Evolutionary conservation across 2,888 invertebrate species (phyloP), one percentile per base, ranked within the genome.

Genomic region (Pecten maximus): DNA sequence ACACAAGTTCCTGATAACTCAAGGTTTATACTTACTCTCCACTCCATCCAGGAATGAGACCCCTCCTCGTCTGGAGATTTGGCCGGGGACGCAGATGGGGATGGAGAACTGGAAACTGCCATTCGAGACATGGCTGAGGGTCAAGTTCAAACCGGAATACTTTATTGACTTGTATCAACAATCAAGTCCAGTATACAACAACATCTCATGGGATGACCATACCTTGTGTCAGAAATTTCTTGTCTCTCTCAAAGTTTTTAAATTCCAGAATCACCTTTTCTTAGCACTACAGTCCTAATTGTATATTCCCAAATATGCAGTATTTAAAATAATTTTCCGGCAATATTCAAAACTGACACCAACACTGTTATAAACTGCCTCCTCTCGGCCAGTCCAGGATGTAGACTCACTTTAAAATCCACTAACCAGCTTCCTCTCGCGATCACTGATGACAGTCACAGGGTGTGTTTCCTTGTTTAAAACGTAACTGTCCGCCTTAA

Each of bases 31-130:
- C 94, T 93, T 94, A 94, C 94, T 92, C 92, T 94, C 94, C 94
- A 94, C 74, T 93, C 94, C 88, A 91, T 91, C 94, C 93, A 94
- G 8, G 93, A 92, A 87, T 92, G 91, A 35, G 93, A 93, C 19
- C 92, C 93, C 88, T 93, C 94, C 74, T 92, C 93, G 60, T 93
- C 93, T 8, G 94, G 94, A 40, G 94, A 92, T 89, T 93, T 93
- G 4, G 92, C 92, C 19, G 93, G 93, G 60, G 93, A 92, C 6
- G 90, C 89, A 10, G 93, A 88, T 91, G 92, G 74, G 74, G 74
- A 74, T 0, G 74, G 74, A 74, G 74, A 74, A 23, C 74, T 74
- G 74, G 74, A 74, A 6, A 74, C 74, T 28, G 74, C 74, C 74
- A 74, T 74, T 10, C 74, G 74, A 6, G 74, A 74, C 74, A 74